These are phyloP conservation scores for Anarrhichthys ocellatus DNA, from an alignment of 2,113 vertebrate genomes.

Conservation along the genomic window DNA sequence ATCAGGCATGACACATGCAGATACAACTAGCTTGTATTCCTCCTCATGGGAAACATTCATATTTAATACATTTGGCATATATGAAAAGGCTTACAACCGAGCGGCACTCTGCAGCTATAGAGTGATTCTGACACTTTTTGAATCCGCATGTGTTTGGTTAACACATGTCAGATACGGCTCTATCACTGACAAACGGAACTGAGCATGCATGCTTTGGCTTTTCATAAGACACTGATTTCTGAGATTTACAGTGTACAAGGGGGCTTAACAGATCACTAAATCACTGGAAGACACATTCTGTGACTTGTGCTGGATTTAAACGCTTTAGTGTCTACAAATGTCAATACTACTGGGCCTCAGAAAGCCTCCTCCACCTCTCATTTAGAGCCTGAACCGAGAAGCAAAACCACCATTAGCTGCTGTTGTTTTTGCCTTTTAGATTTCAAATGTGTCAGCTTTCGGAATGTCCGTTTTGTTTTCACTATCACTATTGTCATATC, in stretches of 20 bases:
- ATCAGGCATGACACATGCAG: constrained; percentile 25
- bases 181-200: constrained; percentile 8
- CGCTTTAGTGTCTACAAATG: constrained; percentile 43
- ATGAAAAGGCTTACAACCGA: constrained; percentile 17
- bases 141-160: constrained; percentile 32
- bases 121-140: constrained; percentile 10
- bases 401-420: constrained; percentile 20
- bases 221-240: constrained; percentile 29
- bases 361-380: constrained; percentile 35
- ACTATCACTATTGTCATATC: neutral
- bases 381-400: constrained; percentile 11
- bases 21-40: constrained; percentile 57
- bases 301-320: constrained; percentile 41
- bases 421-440: constrained; percentile 36
- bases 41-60: constrained; percentile 57
- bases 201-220: neutral
- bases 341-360: constrained; percentile 38
- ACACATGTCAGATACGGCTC: constrained; percentile 27
- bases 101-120: constrained; percentile 13
- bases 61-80: constrained; percentile 46
- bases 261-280: constrained; percentile 45
- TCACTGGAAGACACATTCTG: constrained; percentile 39
- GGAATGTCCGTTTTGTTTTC: neutral
- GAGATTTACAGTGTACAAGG: constrained; percentile 39
- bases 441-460: neutral